Percentiles rank a stretch among this genome's conserved stretches.
Conservation (phyloP, 2,113 vertebrate species). For the Sylvia atricapilla region DNA sequence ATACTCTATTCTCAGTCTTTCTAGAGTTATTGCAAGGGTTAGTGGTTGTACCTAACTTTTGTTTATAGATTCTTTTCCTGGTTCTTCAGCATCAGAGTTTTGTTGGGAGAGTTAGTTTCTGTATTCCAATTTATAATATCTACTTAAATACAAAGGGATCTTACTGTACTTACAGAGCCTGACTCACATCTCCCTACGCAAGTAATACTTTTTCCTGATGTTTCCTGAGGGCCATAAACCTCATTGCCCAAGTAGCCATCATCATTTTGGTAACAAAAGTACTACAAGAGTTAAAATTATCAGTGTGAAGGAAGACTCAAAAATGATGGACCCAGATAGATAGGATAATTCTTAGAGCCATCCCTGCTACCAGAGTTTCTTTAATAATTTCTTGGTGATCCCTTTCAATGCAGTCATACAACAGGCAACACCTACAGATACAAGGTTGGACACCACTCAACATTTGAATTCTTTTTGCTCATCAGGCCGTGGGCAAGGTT, state of each 20-base stretch:
- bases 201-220: not conserved
- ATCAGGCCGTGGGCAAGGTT: not conserved
- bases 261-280: not conserved
- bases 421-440: not conserved
- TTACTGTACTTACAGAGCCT: not conserved
- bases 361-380: not conserved
- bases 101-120: not conserved
- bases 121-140: not conserved
- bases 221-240: not conserved
- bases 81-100: not conserved
- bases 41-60: not conserved
- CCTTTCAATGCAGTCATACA: not conserved
- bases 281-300: not conserved
- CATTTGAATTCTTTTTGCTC: not conserved
- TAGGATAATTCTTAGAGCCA: not conserved
- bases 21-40: not conserved
- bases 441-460: not conserved
- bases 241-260: not conserved
- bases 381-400: not conserved
- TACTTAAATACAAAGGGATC: not conserved
- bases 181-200: not conserved
- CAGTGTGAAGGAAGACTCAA: not conserved
- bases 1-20: not conserved
- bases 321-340: not conserved
- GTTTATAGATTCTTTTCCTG: not conserved